Conservation (phyloP, 2,797 vertebrate species). For the Denticeps clupeoides region DNA sequence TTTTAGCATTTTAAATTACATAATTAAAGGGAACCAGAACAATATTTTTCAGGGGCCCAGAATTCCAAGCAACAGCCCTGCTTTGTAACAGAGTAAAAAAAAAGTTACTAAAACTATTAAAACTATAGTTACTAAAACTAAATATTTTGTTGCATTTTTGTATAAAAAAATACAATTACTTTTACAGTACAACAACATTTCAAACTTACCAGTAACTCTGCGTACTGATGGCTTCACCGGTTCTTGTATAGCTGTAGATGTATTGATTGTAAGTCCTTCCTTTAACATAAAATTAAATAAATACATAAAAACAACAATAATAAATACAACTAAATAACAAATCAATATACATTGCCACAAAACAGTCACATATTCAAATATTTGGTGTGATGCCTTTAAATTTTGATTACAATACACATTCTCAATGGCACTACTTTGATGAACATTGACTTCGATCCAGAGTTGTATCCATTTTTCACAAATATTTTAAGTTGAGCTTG, state of each 20-base stretch:
- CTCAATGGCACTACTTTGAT: too few relatives aligned
- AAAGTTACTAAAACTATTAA: too few relatives aligned
- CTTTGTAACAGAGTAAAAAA: neutral
- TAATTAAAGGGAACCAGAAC: neutral
- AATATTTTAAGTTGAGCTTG: too few relatives aligned
- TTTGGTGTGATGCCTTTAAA: too few relatives aligned
- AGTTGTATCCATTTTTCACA: too few relatives aligned
- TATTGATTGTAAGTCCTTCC: conserved; percentile 9
- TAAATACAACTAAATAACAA: too few relatives aligned
- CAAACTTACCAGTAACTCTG: conserved; percentile 41
- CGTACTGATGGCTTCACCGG: conserved; percentile 34
- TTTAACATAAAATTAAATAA: conserved; percentile 3
- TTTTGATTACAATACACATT: too few relatives aligned
- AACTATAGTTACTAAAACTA: neutral
- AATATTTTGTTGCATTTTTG: neutral
- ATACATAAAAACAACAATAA: too few relatives aligned
- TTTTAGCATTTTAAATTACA: too few relatives aligned
- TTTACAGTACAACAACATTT: neutral
- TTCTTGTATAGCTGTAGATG: conserved; percentile 31
- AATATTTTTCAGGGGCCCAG: conserved; percentile 15
- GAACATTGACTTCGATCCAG: too few relatives aligned
- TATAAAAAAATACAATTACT: neutral
- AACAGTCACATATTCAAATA: too few relatives aligned
- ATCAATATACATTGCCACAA: too few relatives aligned
- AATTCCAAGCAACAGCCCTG: neutral